Base-by-base conservation (phyloP, 2,797 vertebrate genomes). In the Fistularia tabacaria region DNA sequence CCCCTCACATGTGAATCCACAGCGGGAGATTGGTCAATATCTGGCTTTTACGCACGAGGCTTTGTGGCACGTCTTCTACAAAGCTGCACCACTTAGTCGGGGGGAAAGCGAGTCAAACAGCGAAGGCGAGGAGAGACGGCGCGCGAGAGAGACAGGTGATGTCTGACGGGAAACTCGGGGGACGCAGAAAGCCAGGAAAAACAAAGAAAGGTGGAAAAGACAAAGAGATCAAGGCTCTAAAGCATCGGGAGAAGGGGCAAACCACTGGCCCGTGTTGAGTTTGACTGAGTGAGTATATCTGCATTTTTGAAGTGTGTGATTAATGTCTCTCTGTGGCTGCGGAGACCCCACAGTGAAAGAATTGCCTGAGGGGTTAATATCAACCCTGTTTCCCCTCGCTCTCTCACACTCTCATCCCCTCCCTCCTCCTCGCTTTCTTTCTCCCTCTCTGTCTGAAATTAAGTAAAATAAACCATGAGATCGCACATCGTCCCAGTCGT, bases 251-350 rank as follows among this genome's bases (percentile, higher is more conserved):
- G 43, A 64, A 47, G 14, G 41, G 49, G 46, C 12, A 54, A 55
- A 56, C 55, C 48, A 51, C 46, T 56, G 69, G 44, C 46, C 40
- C 51, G 62, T 62, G 57, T 51, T 41, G 59, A 40, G 25, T 10
- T 11, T 59, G 56, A 25, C 52, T 49, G 55, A 55, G 47, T 57
- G 48, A 43, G 51, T 48, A 60, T 44, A 85, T 85, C 72, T 81
- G 82, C 80, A 85, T 80, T 68, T 85, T 77, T 79, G 70, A 83
- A 86, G 73, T 58, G 69, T 73, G 68, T 83, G 74, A 85, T 84
- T 85, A 85, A 86, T 84, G 78, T 75, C 71, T 63, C 53, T 57
- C 54, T 62, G 46, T 65, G 59, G 52, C 68, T 69, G 68, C 46
- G 14, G 64, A 68, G 69, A 77, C 67, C 74, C 70, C 73, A 67